Evolutionary conservation across 2,797 vertebrate genomes (phyloP).

Genomic region (Acropternis orthonyx): DNA sequence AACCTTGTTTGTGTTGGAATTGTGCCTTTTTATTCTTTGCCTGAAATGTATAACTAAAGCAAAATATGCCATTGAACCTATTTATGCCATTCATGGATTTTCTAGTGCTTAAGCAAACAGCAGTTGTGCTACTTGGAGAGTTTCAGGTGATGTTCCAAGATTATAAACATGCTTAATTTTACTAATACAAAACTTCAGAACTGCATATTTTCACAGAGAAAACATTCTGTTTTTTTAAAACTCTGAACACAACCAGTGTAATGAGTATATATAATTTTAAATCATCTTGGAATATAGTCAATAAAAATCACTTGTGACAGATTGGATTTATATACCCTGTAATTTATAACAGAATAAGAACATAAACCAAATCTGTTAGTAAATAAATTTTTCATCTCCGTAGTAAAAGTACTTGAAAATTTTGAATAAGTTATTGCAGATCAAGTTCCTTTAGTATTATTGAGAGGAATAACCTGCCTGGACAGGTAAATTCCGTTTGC

Average conservation of each 20-base stretch:
- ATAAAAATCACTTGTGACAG: neutral
- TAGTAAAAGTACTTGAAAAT: neutral
- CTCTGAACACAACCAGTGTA: neutral
- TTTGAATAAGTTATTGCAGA: neutral
- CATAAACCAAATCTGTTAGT: neutral
- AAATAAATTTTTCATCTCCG: neutral
- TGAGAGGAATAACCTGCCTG: neutral
- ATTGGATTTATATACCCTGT: neutral
- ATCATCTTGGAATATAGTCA: neutral
- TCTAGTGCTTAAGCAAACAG: neutral
- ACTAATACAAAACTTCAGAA: neutral
- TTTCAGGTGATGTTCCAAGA: neutral
- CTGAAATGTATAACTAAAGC: neutral
- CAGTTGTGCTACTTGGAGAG: neutral
- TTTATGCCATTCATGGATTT: neutral
- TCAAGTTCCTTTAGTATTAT: neutral
- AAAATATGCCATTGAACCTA: neutral
- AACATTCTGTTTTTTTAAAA: neutral
- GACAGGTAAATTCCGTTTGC: neutral
- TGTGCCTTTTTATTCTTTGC: rapidly evolving
- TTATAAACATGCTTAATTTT: neutral
- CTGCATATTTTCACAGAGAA: neutral
- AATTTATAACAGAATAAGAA: neutral
- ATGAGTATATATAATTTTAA: neutral
- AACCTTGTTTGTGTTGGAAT: neutral